Base-by-base conservation (phyloP, 2,888 invertebrate species). In the Drosophila macrospina region DNA sequence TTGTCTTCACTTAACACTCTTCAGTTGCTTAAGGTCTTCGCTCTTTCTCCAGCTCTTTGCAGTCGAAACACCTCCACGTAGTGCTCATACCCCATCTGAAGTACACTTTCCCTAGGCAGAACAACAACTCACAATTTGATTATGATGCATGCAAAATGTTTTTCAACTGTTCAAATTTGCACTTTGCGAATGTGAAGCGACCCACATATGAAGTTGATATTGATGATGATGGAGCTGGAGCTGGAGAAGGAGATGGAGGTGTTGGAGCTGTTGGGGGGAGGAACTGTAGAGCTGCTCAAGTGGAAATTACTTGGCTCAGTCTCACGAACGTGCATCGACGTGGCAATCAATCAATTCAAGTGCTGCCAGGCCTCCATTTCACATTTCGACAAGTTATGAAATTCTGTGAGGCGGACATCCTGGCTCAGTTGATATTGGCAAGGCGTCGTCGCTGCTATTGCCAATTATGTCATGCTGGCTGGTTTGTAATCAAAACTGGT, bases 291-390 rank as follows among this genome's bases (percentile, higher is more conserved):
- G 36, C 61, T 41, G 45, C 32, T 86, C 76, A 69, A 78, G 78
- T 84, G 85, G 75, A 86, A 87, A 80, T 78, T 57, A 67, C 76
- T 70, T 63, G 57, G 55, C 69, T 69, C 68, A 61, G 71, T 60
- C 75, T 47, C 28, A 6, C 3, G 20, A 20, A 20, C 20, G 52
- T 48, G 55, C 24, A 45, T 54, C 67, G 68, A 69, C 78, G 73
- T 69, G 80, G 78, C 78, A 83, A 86, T 85, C 85, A 85, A 85
- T 85, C 85, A 88, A 80, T 68, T 78, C 75, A n/a, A 82, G 75
- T 79, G 77, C 62, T 79, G 77, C 62, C 63, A 61, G 48, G 34
- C 66, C 63, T 54, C 39, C 28, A 56, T 55, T 68, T 68, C 39
- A 36, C 47, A 26, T 28, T 28, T 28, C 28, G 11, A 13, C 63